Percentiles rank a stretch among this genome's conserved stretches.
phyloP scores from a whole-genome alignment of 2,888 invertebrate species.

The Cancer borealis region DNA sequence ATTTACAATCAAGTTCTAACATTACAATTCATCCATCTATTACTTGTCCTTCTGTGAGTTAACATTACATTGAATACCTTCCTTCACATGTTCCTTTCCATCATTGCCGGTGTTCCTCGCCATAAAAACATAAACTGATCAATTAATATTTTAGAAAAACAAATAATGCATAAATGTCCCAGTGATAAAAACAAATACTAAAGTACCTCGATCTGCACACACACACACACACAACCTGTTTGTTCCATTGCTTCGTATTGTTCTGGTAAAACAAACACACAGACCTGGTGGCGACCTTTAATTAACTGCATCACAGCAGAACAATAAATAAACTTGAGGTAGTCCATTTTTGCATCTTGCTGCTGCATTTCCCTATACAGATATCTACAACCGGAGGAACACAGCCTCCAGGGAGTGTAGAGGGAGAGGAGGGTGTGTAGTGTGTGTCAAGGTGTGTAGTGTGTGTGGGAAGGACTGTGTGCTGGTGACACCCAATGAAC shows the following conservation, averaged over 20 bases:
- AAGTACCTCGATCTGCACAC: background rate
- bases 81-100: background rate
- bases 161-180: background rate
- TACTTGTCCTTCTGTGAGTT: background rate
- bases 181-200: background rate
- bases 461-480: background rate
- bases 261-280: background rate
- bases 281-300: background rate
- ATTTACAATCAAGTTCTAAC: background rate
- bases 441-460: background rate
- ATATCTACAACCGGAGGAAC: slow-evolving; percentile 20
- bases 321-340: background rate
- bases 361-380: slow-evolving; percentile 2
- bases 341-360: background rate
- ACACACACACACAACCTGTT: background rate
- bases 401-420: background rate
- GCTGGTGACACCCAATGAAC: background rate
- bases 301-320: slow-evolving; percentile 25
- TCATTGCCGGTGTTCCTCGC: background rate
- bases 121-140: background rate
- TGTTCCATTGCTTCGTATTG: background rate
- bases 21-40: background rate
- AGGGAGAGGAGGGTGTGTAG: background rate
- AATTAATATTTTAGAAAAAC: background rate
- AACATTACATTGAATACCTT: background rate